A percentile compares a stretch with the other conserved stretches of the same genome.
These are phyloP conservation scores for Eulemur macaco DNA, from an alignment of 2,113 vertebrate species.

Conservation along the genomic window DNA sequence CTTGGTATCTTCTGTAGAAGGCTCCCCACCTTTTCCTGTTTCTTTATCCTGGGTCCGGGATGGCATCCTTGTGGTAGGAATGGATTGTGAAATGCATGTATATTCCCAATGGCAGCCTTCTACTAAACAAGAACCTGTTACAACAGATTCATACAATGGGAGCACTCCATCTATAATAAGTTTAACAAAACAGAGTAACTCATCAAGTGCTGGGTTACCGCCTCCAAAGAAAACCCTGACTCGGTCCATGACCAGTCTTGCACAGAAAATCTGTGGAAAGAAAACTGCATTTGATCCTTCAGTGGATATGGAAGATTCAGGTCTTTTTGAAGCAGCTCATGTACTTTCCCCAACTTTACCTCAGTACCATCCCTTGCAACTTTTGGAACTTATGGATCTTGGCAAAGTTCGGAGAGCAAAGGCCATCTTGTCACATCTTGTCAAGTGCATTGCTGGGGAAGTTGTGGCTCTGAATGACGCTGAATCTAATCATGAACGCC, in stretches of 20 bases:
- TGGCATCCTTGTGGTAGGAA: conserved; percentile 97
- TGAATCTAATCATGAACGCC: conserved; percentile 87
- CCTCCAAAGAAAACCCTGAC: conserved; percentile 91
- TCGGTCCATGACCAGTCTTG: conserved; percentile 96
- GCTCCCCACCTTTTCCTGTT: conserved; percentile 93
- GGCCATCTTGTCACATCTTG: conserved; percentile 96
- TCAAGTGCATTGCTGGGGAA: conserved; percentile 98
- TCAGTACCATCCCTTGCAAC: conserved; percentile 97
- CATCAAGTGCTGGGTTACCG: conserved; percentile 82
- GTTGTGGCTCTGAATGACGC: conserved; percentile 91
- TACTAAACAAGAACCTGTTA: conserved; percentile 81
- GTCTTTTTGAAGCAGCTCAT: conserved; percentile 98
- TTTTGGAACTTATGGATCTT: conserved; percentile 98
- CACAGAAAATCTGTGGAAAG: conserved; percentile 97
- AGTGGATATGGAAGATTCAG: conserved; percentile 93
- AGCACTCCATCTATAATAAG: conserved; percentile 89
- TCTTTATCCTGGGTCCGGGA: conserved; percentile 98
- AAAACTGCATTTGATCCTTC: conserved; percentile 91
- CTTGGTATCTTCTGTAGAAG: conserved; percentile 95
- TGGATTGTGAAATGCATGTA: conserved; percentile 99
- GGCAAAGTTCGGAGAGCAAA: conserved; percentile 96
- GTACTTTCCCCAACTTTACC: conserved; percentile 94
- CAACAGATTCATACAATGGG: conserved; percentile 83
- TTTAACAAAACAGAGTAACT: conserved; percentile 89
- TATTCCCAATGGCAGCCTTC: conserved; percentile 98